Conservation (phyloP, 2,113 vertebrate species). For the Telmatochromis sp. region DNA sequence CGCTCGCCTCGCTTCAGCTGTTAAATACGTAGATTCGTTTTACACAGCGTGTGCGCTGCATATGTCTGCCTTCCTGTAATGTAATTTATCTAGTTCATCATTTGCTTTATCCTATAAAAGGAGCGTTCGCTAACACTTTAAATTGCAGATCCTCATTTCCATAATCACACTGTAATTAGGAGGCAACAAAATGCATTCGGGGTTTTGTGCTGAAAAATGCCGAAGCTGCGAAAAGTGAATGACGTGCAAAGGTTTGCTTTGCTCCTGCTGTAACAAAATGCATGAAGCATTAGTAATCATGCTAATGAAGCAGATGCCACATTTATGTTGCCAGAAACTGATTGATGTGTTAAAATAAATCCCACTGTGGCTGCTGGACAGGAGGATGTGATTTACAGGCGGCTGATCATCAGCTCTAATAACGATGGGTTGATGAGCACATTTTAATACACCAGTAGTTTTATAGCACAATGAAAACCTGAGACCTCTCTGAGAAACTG, state of each 20-base stretch:
- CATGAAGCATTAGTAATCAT: background rate
- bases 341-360: background rate
- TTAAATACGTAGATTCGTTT: background rate
- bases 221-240: background rate
- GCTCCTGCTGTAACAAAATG: background rate
- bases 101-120: conserved; percentile 13
- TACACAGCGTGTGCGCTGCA: background rate
- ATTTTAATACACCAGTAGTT: background rate
- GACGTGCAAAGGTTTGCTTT: background rate
- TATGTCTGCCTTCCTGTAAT: background rate
- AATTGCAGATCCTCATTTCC: background rate
- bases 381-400: background rate
- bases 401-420: background rate
- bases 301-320: background rate
- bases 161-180: conserved; percentile 33
- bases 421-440: accelerated
- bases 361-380: background rate
- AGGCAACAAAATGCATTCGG: background rate
- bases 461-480: background rate
- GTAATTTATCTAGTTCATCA: background rate
- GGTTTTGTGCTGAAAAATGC: background rate
- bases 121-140: background rate
- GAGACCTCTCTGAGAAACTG: background rate
- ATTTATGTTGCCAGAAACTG: background rate
- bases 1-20: background rate